Conservation (phyloP, 1,140 invertebrate genomes). For the Drosophila rufa region DNA sequence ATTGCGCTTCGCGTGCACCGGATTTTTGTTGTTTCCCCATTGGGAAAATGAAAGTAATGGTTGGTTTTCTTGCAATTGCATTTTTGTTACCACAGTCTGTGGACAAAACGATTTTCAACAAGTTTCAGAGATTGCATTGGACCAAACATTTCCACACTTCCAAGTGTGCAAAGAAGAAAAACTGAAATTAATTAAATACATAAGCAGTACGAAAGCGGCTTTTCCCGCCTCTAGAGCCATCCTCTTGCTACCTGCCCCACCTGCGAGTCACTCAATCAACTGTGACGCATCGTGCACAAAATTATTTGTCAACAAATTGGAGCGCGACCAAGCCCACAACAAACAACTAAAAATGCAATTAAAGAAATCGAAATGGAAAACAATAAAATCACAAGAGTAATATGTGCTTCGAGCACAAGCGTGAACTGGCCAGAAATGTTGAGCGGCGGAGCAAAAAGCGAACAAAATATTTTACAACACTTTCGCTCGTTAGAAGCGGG, state of each 20-base stretch:
- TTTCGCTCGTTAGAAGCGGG: slow-evolving; percentile 79
- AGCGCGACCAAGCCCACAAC: slow-evolving; percentile 73
- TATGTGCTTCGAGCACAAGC: slow-evolving; percentile 53
- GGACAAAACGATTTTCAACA: slow-evolving; percentile 71
- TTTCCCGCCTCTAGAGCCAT: slow-evolving; percentile 5
- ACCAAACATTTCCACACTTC: slow-evolving; percentile 63
- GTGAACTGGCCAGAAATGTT: slow-evolving; percentile 19
- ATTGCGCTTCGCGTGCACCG: slow-evolving; percentile 33
- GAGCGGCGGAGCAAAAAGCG: slow-evolving; percentile 43
- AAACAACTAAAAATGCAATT: slow-evolving; percentile 74
- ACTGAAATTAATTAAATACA: slow-evolving; percentile 74
- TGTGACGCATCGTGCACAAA: slow-evolving; percentile 74
- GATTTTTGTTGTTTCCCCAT: slow-evolving; percentile 25
- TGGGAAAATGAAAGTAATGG: slow-evolving; percentile 79
- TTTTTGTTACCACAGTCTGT: slow-evolving; percentile 47
- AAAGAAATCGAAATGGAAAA: slow-evolving; percentile 74
- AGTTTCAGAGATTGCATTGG: slow-evolving; percentile 66
- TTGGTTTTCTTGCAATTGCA: slow-evolving; percentile 43
- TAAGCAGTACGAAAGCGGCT: slow-evolving; percentile 67
- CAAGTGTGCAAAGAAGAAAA: slow-evolving; percentile 34
- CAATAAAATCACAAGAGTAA: slow-evolving; percentile 67
- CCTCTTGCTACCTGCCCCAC: slow-evolving; percentile 4
- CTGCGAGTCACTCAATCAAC: slow-evolving; percentile 60
- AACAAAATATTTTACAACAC: slow-evolving; percentile 80
- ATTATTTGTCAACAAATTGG: slow-evolving; percentile 78